Base-by-base conservation (phyloP, 23 tunicate genomes). In the Aplidium turbinatum region DNA sequence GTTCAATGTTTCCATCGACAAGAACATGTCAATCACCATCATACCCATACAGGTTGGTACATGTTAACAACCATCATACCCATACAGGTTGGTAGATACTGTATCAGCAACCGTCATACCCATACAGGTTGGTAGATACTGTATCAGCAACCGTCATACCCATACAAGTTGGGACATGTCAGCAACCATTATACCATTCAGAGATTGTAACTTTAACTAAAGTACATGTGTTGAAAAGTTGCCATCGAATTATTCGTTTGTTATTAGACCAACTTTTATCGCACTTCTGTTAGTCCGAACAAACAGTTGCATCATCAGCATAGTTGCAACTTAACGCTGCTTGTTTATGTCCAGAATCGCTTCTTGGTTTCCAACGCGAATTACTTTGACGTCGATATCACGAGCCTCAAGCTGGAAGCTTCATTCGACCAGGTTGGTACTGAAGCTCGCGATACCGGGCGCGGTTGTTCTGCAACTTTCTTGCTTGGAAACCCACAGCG, bases 321-420 rank as follows among this genome's bases (percentile, higher is more conserved):
- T 42, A 16, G 50, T 42, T 42, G 16, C 16, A 16, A 42, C 16
- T 42, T 42, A 9, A 42, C 16, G 50, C 13, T 42, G 11, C 50
- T 42, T 16, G 11, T 42, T 16, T 42, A 42, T 42, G 11, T 62
- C 1, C 76, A 67, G 83, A 78, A 63, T 54, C 85, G 63, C 7
- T 89, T 77, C 69, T 77, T 76, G 60, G 72, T 89, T 62, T 46
- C 96, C 19, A 89, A 89, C 58, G 35, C 77, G 11, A 89, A 89
- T 65, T 89, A 29, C 66, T 82, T 89, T 78, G 48, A 70, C 42
- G 70, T 82, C 26, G 33, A 82, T 72, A 40, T 89, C 33, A 42
- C 85, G 3, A 32, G 39, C 3, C 58, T 89, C 18, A 55, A 31
- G 3, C 89, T 89, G 34, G 81, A 72, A 55, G 81, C 85, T 2